These are phyloP conservation scores for Drosophila carrolli DNA, from an alignment of 1,140 invertebrate species.

Conservation along the genomic window DNA sequence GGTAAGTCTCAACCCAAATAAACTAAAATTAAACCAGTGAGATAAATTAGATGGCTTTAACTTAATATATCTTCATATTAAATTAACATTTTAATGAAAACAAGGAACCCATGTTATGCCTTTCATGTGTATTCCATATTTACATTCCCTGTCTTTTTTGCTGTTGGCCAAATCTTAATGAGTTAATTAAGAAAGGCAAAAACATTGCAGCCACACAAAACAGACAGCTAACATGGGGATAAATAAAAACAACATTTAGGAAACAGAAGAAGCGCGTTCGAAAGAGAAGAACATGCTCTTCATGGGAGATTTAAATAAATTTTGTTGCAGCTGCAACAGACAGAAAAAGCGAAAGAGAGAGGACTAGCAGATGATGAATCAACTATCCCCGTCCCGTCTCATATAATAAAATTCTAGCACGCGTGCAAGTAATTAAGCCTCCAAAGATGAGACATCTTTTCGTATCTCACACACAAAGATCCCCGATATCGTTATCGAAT, in stretches of 20 bases:
- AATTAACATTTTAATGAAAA: no score
- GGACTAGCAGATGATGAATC: slow-evolving; percentile 11
- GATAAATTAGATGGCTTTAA: no score
- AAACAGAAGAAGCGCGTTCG: slow-evolving; percentile 12
- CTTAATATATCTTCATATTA: no score
- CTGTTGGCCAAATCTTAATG: slow-evolving; percentile 60
- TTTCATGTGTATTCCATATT: neutral
- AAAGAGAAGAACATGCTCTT: slow-evolving; percentile 15
- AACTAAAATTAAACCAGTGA: no score
- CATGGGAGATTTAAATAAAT: slow-evolving; percentile 51
- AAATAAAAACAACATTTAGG: slow-evolving; percentile 45
- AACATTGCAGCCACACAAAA: slow-evolving; percentile 68
- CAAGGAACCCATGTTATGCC: neutral
- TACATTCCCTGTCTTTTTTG: neutral
- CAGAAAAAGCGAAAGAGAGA: slow-evolving; percentile 6
- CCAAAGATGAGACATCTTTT: slow-evolving; percentile 75
- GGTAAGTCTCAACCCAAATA: no score
- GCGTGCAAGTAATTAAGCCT: slow-evolving; percentile 79
- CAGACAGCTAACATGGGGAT: slow-evolving; percentile 57
- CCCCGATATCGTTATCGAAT: slow-evolving; percentile 72
- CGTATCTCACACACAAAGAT: slow-evolving; percentile 43
- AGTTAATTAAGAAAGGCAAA: slow-evolving; percentile 79
- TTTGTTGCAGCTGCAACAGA: slow-evolving; percentile 47
- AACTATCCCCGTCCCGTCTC: slow-evolving; percentile 17
- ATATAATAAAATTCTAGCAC: slow-evolving; percentile 76